Percentiles rank a stretch among this genome's conserved stretches.
These are phyloP conservation scores for Zaprionus ghesquierei DNA, from an alignment of 1,140 invertebrate species.

Conservation along the genomic window DNA sequence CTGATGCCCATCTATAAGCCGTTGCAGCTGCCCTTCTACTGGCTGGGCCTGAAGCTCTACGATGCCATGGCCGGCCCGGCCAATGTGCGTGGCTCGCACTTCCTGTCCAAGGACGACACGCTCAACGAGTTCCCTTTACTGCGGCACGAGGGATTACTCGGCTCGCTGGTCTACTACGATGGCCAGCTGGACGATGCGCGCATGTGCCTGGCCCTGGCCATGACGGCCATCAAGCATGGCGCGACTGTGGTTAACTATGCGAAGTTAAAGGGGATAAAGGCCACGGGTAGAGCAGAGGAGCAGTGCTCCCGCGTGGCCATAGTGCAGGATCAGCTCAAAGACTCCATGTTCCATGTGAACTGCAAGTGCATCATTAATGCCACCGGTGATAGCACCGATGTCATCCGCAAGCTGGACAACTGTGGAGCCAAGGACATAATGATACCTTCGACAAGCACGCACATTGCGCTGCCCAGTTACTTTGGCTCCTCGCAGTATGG, in stretches of 20 bases:
- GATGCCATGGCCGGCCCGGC: conserved; percentile 49
- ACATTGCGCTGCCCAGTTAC: conserved; percentile 47
- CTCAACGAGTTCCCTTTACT: conserved; percentile 57
- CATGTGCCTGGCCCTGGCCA: conserved; percentile 55
- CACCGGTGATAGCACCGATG: conserved; percentile 51
- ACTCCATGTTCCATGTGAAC: conserved; percentile 21
- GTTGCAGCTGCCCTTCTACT: conserved; percentile 37
- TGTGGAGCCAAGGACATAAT: conserved; percentile 12
- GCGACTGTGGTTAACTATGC: conserved; percentile 53
- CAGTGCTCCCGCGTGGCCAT: conserved; percentile 27
- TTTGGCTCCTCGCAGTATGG: conserved; percentile 53
- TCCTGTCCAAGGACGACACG: conserved; percentile 28
- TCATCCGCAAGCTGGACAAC: conserved; percentile 43
- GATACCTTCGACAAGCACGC: conserved; percentile 35
- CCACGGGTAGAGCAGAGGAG: neutral
- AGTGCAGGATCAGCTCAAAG: conserved; percentile 30
- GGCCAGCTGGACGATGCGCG: conserved; percentile 60
- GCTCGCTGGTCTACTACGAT: conserved; percentile 64
- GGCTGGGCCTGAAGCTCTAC: conserved; percentile 59
- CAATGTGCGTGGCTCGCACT: conserved; percentile 53
- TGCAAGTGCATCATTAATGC: conserved; percentile 50
- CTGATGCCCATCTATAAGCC: conserved; percentile 57
- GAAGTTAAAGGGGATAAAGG: conserved; percentile 21
- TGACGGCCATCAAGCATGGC: conserved; percentile 48
- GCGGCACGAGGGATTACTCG: conserved; percentile 32